These are phyloP conservation scores for Pseudococcus jackbeardsleyi DNA, from an alignment of 2,888 invertebrate species.

Conservation along the genomic window DNA sequence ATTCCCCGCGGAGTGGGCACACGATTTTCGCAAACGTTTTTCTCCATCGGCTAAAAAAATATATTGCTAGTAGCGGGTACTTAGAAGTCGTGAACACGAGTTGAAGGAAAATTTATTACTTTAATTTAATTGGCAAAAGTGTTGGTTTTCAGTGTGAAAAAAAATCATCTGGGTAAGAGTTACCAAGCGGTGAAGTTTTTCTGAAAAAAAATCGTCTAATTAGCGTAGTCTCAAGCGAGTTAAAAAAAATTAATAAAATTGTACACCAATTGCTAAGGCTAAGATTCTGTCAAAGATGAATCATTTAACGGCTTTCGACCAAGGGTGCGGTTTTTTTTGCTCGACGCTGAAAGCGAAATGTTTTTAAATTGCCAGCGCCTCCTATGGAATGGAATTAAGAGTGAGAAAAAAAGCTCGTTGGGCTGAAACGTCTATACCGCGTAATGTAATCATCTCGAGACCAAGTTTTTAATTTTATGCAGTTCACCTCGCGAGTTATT, in stretches of 20 bases:
- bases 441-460: conserved; percentile 40
- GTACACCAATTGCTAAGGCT: background rate
- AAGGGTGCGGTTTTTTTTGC: conserved; percentile 15
- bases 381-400: background rate
- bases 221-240: background rate
- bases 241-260: conserved; percentile 39
- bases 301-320: background rate
- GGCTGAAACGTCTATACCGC: conserved; percentile 34
- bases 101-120: conserved; percentile 20
- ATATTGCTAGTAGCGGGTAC: background rate
- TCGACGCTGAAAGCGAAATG: background rate
- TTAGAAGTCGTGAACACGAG: conserved; percentile 10
- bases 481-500: conserved; percentile 15
- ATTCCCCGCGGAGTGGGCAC: background rate
- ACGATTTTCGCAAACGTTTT: background rate
- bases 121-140: conserved; percentile 30
- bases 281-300: conserved; percentile 42
- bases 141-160: conserved; percentile 4
- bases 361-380: background rate
- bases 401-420: background rate
- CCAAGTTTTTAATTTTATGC: conserved; percentile 48
- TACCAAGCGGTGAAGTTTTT: background rate
- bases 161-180: background rate
- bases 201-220: background rate
- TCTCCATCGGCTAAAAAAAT: background rate